Evolutionary conservation across 1,140 invertebrate species (phyloP).

Genomic region (Magallana angulata): DNA sequence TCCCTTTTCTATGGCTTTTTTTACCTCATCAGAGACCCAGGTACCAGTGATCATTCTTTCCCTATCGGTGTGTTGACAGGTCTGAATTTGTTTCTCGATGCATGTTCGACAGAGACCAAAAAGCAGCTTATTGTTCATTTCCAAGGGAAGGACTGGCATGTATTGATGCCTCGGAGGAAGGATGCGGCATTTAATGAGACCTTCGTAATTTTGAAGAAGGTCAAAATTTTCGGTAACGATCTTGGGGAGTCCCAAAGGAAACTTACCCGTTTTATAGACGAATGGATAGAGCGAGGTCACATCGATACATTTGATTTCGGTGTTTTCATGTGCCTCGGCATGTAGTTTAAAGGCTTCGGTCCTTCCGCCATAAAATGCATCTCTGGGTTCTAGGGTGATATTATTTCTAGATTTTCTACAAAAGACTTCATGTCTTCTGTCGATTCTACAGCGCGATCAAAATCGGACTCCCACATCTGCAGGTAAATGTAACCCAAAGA

Average conservation of each 20-base stretch:
- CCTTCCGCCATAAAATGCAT: constrained; percentile 50
- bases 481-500: constrained; percentile 37
- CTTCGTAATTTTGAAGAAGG: constrained; percentile 37
- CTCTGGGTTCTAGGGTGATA: constrained; percentile 46
- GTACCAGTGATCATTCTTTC: constrained; percentile 34
- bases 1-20: constrained; percentile 46
- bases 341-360: constrained; percentile 49
- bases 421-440: neutral
- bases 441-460: constrained; percentile 29
- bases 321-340: constrained; percentile 14
- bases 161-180: constrained; percentile 30
- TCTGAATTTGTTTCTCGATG: constrained; percentile 29
- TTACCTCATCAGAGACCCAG: constrained; percentile 23
- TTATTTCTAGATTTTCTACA: neutral
- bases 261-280: constrained; percentile 35
- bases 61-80: neutral
- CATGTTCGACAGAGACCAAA: constrained; percentile 48
- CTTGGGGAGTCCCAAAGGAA: constrained; percentile 41
- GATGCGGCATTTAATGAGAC: constrained; percentile 49
- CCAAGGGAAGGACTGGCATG: constrained; percentile 44
- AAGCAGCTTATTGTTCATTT: constrained; percentile 41
- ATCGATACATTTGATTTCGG: constrained; percentile 44
- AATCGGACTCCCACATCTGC: constrained; percentile 30
- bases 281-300: constrained; percentile 49
- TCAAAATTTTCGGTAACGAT: constrained; percentile 46